These are phyloP conservation scores for Mobula birostris DNA, from an alignment of 2,113 vertebrate genomes.

Conservation along the genomic window DNA sequence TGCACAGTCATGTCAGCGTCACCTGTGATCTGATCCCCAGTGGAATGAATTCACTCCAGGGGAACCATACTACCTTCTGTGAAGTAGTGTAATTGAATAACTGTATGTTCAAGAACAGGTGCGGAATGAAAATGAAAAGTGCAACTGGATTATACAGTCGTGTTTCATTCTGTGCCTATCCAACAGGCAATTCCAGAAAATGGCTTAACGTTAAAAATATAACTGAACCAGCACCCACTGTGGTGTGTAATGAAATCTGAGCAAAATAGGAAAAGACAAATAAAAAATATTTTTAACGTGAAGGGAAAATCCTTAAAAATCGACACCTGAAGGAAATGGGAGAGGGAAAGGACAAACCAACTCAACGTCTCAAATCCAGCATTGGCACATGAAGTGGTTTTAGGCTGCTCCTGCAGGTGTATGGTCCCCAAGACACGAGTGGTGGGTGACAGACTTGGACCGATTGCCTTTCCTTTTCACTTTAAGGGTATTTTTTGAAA, in stretches of 20 bases:
- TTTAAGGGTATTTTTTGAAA: not conserved
- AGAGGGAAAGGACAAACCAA: not conserved
- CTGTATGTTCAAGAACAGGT: not conserved
- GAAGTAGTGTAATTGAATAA: constrained; percentile 3
- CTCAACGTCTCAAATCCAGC: not conserved
- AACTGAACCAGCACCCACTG: no score
- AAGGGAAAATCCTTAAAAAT: not conserved
- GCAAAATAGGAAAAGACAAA: not conserved
- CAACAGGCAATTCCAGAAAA: not conserved
- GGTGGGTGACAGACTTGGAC: not conserved
- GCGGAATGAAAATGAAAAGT: not conserved
- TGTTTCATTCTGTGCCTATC: not conserved
- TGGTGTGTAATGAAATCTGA: no score
- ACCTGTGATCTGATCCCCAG: not conserved
- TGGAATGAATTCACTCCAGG: not conserved
- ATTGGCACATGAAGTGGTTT: not conserved
- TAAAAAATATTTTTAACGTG: not conserved
- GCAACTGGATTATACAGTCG: not conserved
- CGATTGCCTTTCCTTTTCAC: not conserved
- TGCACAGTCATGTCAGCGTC: constrained; percentile 20
- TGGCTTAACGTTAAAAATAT: not conserved
- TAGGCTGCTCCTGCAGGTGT: not conserved
- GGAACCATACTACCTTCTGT: constrained; percentile 3
- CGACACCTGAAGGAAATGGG: not conserved
- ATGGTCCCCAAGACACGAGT: not conserved